phyloP scores from a whole-genome alignment of 1,140 invertebrate species.

The Drosophila auraria region DNA sequence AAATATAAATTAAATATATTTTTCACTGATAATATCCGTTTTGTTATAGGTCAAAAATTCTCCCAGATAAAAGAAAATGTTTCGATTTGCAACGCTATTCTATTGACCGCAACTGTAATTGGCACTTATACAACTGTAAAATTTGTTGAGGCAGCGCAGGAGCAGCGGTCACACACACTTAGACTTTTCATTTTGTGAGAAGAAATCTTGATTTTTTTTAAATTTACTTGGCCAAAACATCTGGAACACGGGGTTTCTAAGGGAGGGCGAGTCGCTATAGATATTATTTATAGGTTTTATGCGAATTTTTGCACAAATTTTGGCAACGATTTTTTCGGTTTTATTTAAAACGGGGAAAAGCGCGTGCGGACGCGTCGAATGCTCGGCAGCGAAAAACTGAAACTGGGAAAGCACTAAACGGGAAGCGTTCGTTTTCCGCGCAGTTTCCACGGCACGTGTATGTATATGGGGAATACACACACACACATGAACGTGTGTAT shows the following conservation, averaged over 20 bases:
- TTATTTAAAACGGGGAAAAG: constrained; percentile 15
- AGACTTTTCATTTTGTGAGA: neutral
- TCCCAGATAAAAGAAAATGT: neutral
- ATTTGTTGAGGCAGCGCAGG: constrained; percentile 78
- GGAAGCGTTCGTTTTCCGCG: constrained; percentile 41
- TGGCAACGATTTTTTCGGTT: constrained; percentile 2
- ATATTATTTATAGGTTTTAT: constrained; percentile 14
- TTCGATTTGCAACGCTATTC: neutral
- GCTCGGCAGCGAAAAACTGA: constrained; percentile 51
- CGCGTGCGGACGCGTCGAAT: constrained; percentile 50
- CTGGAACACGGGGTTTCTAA: constrained; percentile 18
- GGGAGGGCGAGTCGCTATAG: constrained; percentile 1
- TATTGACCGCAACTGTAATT: constrained; percentile 11
- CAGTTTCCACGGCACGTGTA: constrained; percentile 57
- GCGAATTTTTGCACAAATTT: constrained; percentile 5
- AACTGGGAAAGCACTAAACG: constrained; percentile 36
- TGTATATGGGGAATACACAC: constrained; percentile 63
- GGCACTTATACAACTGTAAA: constrained; percentile 46
- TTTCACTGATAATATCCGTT: neutral
- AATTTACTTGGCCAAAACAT: constrained; percentile 39
- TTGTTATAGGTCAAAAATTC: neutral
- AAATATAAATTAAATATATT: no score
- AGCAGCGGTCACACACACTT: constrained; percentile 42
- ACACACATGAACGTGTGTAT: constrained; percentile 13
- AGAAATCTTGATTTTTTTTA: neutral